These are phyloP conservation scores for Iselma pallidipennis DNA, from an alignment of 2,888 invertebrate genomes.

Conservation along the genomic window DNA sequence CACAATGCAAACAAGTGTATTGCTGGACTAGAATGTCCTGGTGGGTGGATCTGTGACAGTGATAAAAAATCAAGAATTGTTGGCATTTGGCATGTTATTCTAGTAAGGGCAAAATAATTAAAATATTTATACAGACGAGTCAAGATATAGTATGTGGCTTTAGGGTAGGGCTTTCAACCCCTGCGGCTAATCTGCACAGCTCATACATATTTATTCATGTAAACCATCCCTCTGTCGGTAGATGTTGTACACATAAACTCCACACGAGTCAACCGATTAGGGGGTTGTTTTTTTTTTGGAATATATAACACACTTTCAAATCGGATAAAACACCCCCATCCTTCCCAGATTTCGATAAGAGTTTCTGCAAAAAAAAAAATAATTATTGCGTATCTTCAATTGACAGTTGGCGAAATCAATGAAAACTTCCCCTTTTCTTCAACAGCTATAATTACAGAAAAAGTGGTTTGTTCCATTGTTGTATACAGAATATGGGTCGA, in stretches of 20 bases:
- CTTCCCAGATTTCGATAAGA: constrained; percentile 10
- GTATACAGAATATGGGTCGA: constrained; percentile 13
- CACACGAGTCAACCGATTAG: constrained; percentile 35
- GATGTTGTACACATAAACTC: constrained; percentile 38
- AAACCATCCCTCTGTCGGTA: constrained; percentile 37
- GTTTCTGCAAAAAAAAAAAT: constrained; percentile 1
- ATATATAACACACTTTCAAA: constrained; percentile 27
- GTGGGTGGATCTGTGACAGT: not conserved
- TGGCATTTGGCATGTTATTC: not conserved
- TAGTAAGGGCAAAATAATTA: not conserved
- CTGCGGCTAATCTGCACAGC: constrained; percentile 42
- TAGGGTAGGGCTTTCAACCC: constrained; percentile 40
- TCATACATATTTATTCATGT: constrained; percentile 48
- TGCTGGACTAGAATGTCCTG: not conserved
- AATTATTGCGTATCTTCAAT: too few species aligned
- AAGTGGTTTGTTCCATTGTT: constrained; percentile 4
- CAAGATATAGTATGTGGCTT: constrained; percentile 1
- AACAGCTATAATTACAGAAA: constrained; percentile 20
- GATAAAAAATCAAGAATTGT: not conserved
- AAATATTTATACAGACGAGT: constrained; percentile 29
- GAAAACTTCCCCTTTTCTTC: constrained; percentile 4
- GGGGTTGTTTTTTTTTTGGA: constrained; percentile 33
- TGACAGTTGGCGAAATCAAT: constrained; percentile 3
- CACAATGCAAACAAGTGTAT: too few species aligned
- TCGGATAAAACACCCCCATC: constrained; percentile 9